A percentile compares a stretch with the other conserved stretches of the same genome.
Evolutionary conservation across 2,797 vertebrate species (phyloP).

Genomic region (Enteromius mattozi): DNA sequence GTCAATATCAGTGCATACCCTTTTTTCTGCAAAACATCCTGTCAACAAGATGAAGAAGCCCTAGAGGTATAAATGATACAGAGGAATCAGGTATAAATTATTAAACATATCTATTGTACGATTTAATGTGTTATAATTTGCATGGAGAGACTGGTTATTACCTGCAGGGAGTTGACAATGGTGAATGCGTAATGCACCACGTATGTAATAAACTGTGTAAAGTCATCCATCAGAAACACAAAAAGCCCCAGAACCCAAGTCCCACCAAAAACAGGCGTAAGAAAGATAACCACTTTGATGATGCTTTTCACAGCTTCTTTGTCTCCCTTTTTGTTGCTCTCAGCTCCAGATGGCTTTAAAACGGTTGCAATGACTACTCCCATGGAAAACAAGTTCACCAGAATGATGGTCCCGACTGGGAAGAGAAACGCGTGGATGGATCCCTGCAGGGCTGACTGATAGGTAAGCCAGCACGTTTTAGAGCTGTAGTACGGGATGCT

Average conservation of each 20-base stretch:
- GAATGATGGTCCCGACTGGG: conserved; percentile 74
- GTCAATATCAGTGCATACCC: conserved; percentile 67
- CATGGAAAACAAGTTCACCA: conserved; percentile 81
- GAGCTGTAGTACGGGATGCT: conserved; percentile 55
- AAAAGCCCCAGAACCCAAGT: conserved; percentile 81
- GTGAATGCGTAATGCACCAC: conserved; percentile 73
- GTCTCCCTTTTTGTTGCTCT: conserved; percentile 71
- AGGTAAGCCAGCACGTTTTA: conserved; percentile 76
- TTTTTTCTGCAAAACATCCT: conserved; percentile 77
- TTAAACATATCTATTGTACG: neutral
- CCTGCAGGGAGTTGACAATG: conserved; percentile 84
- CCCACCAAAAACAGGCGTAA: conserved; percentile 82
- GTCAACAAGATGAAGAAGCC: conserved; percentile 81
- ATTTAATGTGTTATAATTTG: neutral
- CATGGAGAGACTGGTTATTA: conserved; percentile 60
- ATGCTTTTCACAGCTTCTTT: conserved; percentile 80
- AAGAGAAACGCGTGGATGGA: conserved; percentile 80
- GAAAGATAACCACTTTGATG: conserved; percentile 79
- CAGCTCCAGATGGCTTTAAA: conserved; percentile 71
- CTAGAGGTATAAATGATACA: conserved; percentile 62
- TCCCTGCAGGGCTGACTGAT: conserved; percentile 61
- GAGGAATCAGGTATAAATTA: neutral
- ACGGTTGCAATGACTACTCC: conserved; percentile 79
- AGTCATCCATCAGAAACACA: conserved; percentile 43
- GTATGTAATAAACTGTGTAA: rapidly evolving